Percentiles rank a stretch among this genome's conserved stretches.
Conservation (phyloP, 2,113 vertebrate genomes). For the Poeciliopsis occidentalis region DNA sequence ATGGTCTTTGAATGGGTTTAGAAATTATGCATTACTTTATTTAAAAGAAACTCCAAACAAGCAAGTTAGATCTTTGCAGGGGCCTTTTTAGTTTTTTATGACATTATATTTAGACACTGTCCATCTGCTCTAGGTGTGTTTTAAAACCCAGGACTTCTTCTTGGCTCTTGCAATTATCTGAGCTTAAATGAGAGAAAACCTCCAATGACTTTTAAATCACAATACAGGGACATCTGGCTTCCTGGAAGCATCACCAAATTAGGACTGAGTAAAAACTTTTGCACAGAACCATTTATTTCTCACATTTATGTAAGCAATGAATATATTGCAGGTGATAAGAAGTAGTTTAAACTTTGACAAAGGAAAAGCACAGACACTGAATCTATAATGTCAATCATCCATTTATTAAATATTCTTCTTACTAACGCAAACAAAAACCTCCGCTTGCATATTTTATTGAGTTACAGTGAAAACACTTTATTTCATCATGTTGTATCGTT, state of each 20-base stretch:
- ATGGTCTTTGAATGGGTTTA: not conserved
- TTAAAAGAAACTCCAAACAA: not conserved
- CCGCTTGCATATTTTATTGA: slow-evolving; percentile 16
- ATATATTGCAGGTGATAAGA: too few relatives aligned
- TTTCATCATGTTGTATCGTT: slow-evolving; percentile 66
- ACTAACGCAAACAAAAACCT: not conserved
- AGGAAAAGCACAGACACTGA: not conserved
- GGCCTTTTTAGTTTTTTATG: not conserved
- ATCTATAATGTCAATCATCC: not conserved
- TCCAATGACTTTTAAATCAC: too few relatives aligned
- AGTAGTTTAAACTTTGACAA: not conserved
- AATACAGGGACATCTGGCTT: too few relatives aligned
- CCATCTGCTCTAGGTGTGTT: not conserved
- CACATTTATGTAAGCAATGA: too few relatives aligned
- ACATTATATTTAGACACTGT: not conserved
- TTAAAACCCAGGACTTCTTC: not conserved
- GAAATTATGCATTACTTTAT: not conserved
- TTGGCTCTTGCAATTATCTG: not conserved
- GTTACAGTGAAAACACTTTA: slow-evolving; percentile 80
- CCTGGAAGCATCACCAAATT: too few relatives aligned
- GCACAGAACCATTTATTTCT: too few relatives aligned
- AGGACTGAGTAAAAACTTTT: too few relatives aligned
- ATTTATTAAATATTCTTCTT: not conserved
- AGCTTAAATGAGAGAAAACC: too few relatives aligned
- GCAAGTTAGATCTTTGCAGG: not conserved